These are phyloP conservation scores for Xanthostigma xanthostigma DNA, from an alignment of 2,888 invertebrate genomes.

Conservation along the genomic window DNA sequence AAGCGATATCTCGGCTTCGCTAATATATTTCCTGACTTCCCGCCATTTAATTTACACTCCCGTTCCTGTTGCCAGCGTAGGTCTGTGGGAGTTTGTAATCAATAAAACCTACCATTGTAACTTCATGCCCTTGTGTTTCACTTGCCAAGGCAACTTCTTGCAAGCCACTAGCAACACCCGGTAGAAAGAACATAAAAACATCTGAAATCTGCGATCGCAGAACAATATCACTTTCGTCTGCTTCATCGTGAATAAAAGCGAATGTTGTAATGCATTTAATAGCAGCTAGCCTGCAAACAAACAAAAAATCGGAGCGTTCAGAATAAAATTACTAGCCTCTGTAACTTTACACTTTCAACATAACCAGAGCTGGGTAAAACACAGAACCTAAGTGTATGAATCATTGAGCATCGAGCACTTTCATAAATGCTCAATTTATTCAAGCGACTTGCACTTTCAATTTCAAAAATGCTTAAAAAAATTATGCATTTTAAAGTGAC, in stretches of 20 bases:
- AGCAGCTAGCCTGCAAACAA: constrained; percentile 28
- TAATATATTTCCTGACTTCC: too few relatives aligned
- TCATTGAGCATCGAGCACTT: too few relatives aligned
- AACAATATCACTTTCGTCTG: constrained; percentile 36
- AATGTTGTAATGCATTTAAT: constrained; percentile 46
- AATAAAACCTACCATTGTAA: constrained; percentile 35
- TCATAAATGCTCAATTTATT: too few relatives aligned
- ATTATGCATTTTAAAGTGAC: too few relatives aligned
- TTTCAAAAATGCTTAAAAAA: too few relatives aligned
- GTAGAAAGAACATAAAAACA: constrained; percentile 43
- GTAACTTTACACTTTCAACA: not conserved
- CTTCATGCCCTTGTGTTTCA: constrained; percentile 44
- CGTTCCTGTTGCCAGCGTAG: too few relatives aligned
- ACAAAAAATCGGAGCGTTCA: constrained; percentile 1
- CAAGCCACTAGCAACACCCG: constrained; percentile 44
- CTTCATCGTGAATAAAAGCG: constrained; percentile 40
- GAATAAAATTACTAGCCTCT: not conserved
- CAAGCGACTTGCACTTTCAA: too few relatives aligned
- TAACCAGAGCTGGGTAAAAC: too few relatives aligned
- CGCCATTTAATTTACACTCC: too few relatives aligned
- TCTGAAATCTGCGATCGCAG: constrained; percentile 36
- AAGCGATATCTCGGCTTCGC: too few relatives aligned
- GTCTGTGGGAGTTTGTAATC: not conserved
- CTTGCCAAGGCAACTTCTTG: constrained; percentile 38
- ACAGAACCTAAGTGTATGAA: too few relatives aligned